Base-by-base conservation (phyloP, 2,888 invertebrate species). In the Hemithea aestivaria region DNA sequence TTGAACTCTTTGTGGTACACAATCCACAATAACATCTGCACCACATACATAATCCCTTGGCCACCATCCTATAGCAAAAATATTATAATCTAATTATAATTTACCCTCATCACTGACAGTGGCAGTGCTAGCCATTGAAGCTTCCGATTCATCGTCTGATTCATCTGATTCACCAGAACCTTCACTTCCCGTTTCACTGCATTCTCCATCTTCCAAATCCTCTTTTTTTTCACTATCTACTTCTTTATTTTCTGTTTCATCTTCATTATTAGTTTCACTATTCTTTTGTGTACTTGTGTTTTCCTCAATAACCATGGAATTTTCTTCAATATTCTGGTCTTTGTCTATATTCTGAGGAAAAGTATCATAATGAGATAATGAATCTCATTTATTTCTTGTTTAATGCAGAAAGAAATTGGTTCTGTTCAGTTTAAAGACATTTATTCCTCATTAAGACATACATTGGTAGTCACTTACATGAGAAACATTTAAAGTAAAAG, bases 81-180 rank as follows among this genome's bases (percentile, higher is more conserved):
- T 12, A 27, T n/a, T 27, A 11, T 7, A 7, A 10, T 11, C 27
- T 16, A 27, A 20, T 28, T 27, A 21, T 28, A 22, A 53, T 58
- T 78, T 80, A 83, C 83, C 87, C 70, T 87, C 81, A 66, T 84
- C 83, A 58, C 69, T 77, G 49, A 69, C 75, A 42, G 88, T 84
- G 27, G 83, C 75, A 40, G 80, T 80, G 51, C 81, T 84, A 51
- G 56, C 65, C 48, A 58, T 59, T 7, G 76, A 68, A 33, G 64
- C 91, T 80, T 92, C 92, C 59, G 59, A 25, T 35, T 36, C 32
- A 51, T 73, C 88, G 62, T 89, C 88, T 23, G 31, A 24, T 10
- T 35, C 47, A 33, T 43, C 40, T 10, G 51, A 52, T 20, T 50
- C 48, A 26, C 59, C 60, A 41, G 12, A 39, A 10, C n/a, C 22